These are phyloP conservation scores for Steinernema carpocapsae DNA, from an alignment of 2,888 invertebrate genomes.

Conservation along the genomic window DNA sequence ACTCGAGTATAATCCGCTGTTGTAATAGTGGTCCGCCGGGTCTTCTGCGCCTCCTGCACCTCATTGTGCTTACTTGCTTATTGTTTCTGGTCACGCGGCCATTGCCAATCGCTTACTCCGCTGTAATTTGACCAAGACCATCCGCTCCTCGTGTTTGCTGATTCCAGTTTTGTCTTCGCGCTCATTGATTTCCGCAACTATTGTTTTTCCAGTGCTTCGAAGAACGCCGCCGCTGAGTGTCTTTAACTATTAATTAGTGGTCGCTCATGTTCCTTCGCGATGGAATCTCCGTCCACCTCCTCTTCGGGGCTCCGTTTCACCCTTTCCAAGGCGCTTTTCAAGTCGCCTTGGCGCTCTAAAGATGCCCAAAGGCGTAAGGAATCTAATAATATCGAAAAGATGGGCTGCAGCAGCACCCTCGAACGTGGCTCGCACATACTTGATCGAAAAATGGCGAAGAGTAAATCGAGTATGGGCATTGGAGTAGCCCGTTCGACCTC, in stretches of 20 bases:
- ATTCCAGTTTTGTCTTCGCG: background rate
- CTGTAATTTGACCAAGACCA: slow-evolving; percentile 4
- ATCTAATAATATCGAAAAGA: slow-evolving; percentile 14
- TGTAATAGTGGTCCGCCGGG: slow-evolving; percentile 17
- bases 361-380: slow-evolving; percentile 3
- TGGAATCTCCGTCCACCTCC: slow-evolving; percentile 3
- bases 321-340: slow-evolving; percentile 7
- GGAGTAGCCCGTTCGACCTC: slow-evolving; percentile 3
- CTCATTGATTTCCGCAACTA: slow-evolving; percentile 18
- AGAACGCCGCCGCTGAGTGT: background rate
- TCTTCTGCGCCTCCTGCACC: background rate
- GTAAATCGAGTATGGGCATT: slow-evolving; percentile 8
- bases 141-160: background rate
- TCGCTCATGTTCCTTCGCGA: background rate
- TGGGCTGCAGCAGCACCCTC: slow-evolving; percentile 17
- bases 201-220: slow-evolving; percentile 20
- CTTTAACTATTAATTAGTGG: slow-evolving; percentile 20
- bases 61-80: slow-evolving; percentile 6
- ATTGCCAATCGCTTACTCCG: background rate
- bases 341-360: slow-evolving; percentile 10
- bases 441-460: slow-evolving; percentile 9
- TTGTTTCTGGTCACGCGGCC: slow-evolving; percentile 30
- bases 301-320: slow-evolving; percentile 8
- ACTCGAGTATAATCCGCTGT: slow-evolving; percentile 25
- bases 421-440: background rate